phyloP scores from a whole-genome alignment of 1,140 invertebrate genomes.

The Saccostrea echinata region DNA sequence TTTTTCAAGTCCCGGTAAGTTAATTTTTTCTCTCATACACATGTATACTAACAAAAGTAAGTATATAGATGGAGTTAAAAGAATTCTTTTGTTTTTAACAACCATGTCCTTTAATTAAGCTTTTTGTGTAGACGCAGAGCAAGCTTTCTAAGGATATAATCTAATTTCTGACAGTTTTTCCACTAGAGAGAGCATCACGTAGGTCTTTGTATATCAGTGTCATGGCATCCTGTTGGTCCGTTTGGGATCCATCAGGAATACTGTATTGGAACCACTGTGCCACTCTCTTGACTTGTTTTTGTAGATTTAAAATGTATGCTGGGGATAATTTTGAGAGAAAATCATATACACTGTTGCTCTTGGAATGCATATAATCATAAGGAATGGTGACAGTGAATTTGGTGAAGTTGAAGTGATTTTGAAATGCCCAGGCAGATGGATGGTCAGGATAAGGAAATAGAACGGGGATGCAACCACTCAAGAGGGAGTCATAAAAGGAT shows the following conservation, averaged over 20 bases:
- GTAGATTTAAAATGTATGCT: slow-evolving; percentile 50
- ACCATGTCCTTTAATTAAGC: too few species aligned
- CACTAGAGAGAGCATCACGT: neutral
- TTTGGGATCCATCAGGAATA: slow-evolving; percentile 41
- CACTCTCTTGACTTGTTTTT: slow-evolving; percentile 61
- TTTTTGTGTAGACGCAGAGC: too few species aligned
- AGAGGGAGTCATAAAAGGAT: slow-evolving; percentile 70
- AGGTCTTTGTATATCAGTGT: slow-evolving; percentile 60
- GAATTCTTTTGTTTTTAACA: too few species aligned
- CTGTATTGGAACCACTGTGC: slow-evolving; percentile 66
- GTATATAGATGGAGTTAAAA: too few species aligned
- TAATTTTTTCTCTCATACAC: too few species aligned
- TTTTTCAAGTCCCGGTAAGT: slow-evolving; percentile 72
- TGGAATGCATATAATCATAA: slow-evolving; percentile 1
- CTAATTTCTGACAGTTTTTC: too few species aligned
- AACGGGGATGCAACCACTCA: slow-evolving; percentile 72
- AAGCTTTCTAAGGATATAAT: too few species aligned
- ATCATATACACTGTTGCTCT: slow-evolving; percentile 52
- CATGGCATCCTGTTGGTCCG: slow-evolving; percentile 57
- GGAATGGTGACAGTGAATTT: slow-evolving; percentile 64
- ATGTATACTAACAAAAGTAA: too few species aligned
- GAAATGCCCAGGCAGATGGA: slow-evolving; percentile 63
- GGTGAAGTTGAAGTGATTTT: slow-evolving; percentile 58
- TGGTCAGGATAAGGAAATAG: slow-evolving; percentile 58
- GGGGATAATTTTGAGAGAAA: slow-evolving; percentile 58